Evolutionary conservation across 92 coral and sea anemone species (phyloP).

Genomic region (Phenganax marumi): DNA sequence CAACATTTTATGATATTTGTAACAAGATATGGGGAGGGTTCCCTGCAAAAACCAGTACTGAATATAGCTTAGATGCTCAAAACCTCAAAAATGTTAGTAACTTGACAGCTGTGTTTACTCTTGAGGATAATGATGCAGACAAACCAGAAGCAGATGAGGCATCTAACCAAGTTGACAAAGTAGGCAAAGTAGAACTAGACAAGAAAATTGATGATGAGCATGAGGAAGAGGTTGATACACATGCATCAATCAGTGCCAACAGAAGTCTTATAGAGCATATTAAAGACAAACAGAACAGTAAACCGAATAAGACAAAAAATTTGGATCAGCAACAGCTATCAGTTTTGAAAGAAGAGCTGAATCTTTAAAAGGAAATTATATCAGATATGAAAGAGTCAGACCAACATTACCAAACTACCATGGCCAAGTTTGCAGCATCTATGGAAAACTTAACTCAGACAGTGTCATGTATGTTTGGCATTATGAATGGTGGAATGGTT

Average conservation of each 20-base stretch:
- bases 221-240: too few species aligned
- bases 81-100: neutral
- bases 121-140: neutral
- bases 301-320: conserved; percentile 36
- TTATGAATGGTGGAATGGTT: conserved; percentile 20
- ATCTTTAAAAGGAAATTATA: conserved; percentile 48
- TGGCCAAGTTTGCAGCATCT: conserved; percentile 44
- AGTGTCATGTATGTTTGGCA: conserved; percentile 39
- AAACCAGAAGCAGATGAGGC: neutral
- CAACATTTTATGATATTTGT: neutral
- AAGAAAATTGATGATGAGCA: neutral
- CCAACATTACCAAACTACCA: conserved; percentile 32
- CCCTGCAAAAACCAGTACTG: neutral
- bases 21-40: neutral
- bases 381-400: conserved; percentile 47
- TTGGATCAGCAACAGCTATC: conserved; percentile 41
- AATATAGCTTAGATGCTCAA: neutral
- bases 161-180: neutral
- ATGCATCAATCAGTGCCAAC: too few species aligned
- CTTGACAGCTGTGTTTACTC: neutral
- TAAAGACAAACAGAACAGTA: conserved; percentile 45
- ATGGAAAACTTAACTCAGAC: conserved; percentile 43
- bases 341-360: conserved; percentile 43
- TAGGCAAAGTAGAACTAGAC: neutral
- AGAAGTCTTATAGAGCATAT: conserved; percentile 50